Conservation (phyloP, 2,888 invertebrate species). For the Monopis laevigella region DNA sequence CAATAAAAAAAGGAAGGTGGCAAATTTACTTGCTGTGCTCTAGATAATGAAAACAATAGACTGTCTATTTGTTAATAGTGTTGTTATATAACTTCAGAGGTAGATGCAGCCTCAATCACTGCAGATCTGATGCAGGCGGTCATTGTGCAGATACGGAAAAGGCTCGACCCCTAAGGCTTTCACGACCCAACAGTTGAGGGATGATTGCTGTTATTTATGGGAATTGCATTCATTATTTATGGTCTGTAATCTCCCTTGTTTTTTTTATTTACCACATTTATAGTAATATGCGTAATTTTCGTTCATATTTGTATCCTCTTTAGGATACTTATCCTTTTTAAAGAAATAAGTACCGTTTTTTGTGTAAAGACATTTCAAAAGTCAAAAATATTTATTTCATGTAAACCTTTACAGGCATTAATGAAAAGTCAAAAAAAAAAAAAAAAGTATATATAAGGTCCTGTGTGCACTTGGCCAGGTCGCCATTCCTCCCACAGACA, state of each 20-base stretch:
- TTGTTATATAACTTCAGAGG: background rate
- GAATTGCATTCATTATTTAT: constrained; percentile 11
- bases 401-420: too few relatives aligned
- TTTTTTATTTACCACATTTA: background rate
- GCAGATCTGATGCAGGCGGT: background rate
- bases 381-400: too few relatives aligned
- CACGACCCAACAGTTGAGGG: constrained; percentile 13
- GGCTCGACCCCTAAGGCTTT: constrained; percentile 6
- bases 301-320: background rate
- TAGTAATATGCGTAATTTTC: background rate
- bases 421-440: too few relatives aligned
- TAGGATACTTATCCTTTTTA: background rate
- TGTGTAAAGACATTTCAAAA: too few relatives aligned
- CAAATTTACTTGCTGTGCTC: too few relatives aligned
- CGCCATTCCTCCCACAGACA: too few relatives aligned
- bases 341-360: too few relatives aligned
- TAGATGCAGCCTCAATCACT: background rate
- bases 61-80: too few relatives aligned
- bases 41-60: too few relatives aligned
- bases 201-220: constrained; percentile 31
- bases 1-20: too few relatives aligned
- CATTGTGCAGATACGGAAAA: constrained; percentile 2
- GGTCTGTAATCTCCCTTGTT: constrained; percentile 3
- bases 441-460: too few relatives aligned
- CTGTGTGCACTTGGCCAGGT: too few relatives aligned